Evolutionary conservation across 2,113 vertebrate species (phyloP).

Genomic region (Ranitomeya imitator): DNA sequence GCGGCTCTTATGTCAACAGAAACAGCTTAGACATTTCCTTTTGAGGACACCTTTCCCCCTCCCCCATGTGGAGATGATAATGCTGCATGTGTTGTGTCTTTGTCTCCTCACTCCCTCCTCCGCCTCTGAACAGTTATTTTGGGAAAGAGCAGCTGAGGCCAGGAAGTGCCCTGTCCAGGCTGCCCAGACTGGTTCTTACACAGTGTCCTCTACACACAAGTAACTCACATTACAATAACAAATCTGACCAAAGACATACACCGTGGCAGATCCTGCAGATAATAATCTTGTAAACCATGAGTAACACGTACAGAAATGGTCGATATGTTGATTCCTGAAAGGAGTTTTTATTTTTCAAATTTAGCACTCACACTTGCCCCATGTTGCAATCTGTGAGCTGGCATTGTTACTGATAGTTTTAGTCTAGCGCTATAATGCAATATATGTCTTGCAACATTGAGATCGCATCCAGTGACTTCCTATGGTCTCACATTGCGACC

Average conservation of each 20-base stretch:
- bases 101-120: slow-evolving; percentile 62
- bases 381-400: no score
- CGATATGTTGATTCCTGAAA: background rate
- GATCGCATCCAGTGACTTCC: no score
- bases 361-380: no score
- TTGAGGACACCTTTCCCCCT: slow-evolving; percentile 25
- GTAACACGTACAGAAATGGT: background rate
- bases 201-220: slow-evolving; percentile 13
- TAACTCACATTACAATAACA: slow-evolving; percentile 42
- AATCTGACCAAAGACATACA: background rate
- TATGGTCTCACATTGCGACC: no score
- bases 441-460: no score
- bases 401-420: no score
- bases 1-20: background rate
- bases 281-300: background rate
- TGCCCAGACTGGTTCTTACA: slow-evolving; percentile 66
- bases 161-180: slow-evolving; percentile 72
- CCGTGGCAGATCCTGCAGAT: background rate
- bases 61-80: slow-evolving; percentile 49
- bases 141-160: slow-evolving; percentile 74
- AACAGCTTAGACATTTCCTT: slow-evolving; percentile 34
- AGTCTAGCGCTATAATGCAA: no score
- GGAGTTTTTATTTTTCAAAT: background rate
- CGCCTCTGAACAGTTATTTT: slow-evolving; percentile 71
- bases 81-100: slow-evolving; percentile 62